Base-by-base conservation (phyloP, 92 coral and sea anemone species). In the Phenganax subtilis region DNA sequence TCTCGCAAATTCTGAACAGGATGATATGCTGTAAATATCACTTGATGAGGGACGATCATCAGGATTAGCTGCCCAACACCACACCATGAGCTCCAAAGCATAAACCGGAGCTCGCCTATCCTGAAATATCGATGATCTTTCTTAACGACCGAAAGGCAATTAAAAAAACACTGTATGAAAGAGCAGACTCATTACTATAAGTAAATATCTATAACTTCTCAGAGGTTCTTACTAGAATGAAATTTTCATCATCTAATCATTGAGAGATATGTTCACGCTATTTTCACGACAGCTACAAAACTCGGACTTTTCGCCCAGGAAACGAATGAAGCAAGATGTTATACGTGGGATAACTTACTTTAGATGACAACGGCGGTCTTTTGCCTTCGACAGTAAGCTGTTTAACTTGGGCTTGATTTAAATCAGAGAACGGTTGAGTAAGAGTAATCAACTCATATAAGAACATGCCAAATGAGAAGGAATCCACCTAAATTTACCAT, bases 391-490 rank as follows among this genome's bases (percentile, higher is more conserved):
- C 98, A 27, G 90, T 87, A 66, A 91, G 87, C 89, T 94, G 98
- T 60, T 94, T 94, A 51, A 94, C 92, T 82, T 94, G 98, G 0
- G 97, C 98, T 0, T 92, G 89, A 79, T 84, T 94, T 80, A 94
- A 90, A 60, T 94, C 98, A 57, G 85, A 74, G 87, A 94, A 94
- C 17, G 98, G 98, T 84, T 92, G 97, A 61, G 89, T 91, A 1
- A 91, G 92, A 7, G 98, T 88, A 57, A 94, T 88, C 78, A 94
- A 78, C 76, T 94, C 98, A 73, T 91, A 94, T 77, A 94, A 85
- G 89, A 92, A 94, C 98, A 94, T 94, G 15, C 99, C 99, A 75
- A 96, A 96, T 16, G 99, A 96, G 79, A 92, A 96, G 54, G 99
- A 88, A 86, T 96, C 99, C 62, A 91, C 96, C 96, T 90, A 70